These are phyloP conservation scores for Spinus olivaceus DNA, from an alignment of 2,797 vertebrate species.

Conservation along the genomic window DNA sequence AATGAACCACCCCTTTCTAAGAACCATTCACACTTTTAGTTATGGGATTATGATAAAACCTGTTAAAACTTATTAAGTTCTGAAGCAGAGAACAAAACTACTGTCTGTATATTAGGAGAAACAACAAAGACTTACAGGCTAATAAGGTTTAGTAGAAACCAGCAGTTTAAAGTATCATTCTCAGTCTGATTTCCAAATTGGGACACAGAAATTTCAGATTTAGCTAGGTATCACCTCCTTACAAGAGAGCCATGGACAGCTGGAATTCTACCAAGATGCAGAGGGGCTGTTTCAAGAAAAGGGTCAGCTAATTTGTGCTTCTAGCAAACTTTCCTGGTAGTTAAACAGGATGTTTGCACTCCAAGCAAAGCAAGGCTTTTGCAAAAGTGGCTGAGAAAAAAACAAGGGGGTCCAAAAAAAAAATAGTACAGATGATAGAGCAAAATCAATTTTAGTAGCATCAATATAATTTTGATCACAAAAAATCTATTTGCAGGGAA, in stretches of 20 bases:
- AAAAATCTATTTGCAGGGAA: neutral
- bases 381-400: neutral
- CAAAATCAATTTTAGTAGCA: neutral
- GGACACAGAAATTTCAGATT: neutral
- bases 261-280: neutral
- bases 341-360: neutral
- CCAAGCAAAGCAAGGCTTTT: neutral
- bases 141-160: neutral
- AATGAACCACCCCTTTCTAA: constrained; percentile 58
- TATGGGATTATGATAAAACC: constrained; percentile 43
- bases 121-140: neutral
- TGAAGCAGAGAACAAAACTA: neutral
- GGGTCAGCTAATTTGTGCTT: neutral
- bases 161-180: neutral
- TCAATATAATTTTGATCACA: neutral
- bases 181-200: neutral
- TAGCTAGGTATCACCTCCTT: neutral
- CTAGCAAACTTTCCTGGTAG: neutral
- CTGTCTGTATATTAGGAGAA: neutral
- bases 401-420: neutral
- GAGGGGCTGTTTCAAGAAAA: neutral
- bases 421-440: neutral
- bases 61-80: constrained; percentile 31
- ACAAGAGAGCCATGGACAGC: neutral
- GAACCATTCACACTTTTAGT: constrained; percentile 63